Percentiles rank a stretch among this genome's conserved stretches.
Evolutionary conservation across 2,113 vertebrate genomes (phyloP).

Genomic region (Paraplagusia blochii): DNA sequence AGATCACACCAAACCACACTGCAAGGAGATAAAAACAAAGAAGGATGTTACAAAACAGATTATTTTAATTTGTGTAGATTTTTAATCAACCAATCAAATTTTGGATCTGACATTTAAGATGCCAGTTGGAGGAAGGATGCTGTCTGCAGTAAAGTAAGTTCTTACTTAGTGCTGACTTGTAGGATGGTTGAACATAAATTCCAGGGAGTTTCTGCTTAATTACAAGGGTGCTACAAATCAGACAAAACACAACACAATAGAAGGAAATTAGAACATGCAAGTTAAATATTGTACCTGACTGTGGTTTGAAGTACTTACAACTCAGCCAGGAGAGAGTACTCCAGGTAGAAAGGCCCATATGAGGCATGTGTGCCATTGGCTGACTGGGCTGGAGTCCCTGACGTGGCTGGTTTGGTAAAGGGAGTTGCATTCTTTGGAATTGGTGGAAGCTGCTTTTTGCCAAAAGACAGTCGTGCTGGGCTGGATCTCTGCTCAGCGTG

Average conservation of each 20-base stretch:
- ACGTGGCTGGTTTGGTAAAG: constrained; percentile 85
- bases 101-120: too few relatives aligned
- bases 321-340: constrained; percentile 96
- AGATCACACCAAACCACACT: constrained; percentile 99
- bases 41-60: not conserved
- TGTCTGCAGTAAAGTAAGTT: not conserved
- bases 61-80: too few relatives aligned
- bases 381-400: constrained; percentile 78
- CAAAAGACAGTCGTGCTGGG: constrained; percentile 80
- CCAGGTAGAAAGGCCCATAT: constrained; percentile 96
- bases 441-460: constrained; percentile 93
- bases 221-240: constrained; percentile 85
- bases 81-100: too few relatives aligned
- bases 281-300: not conserved
- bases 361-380: constrained; percentile 95
- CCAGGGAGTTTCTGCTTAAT: constrained; percentile 97
- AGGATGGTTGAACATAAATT: constrained; percentile 96
- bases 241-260: constrained; percentile 20
- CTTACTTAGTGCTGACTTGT: constrained; percentile 95
- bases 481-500: constrained; percentile 83
- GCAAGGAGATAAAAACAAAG: not conserved
- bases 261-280: not conserved
- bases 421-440: constrained; percentile 93
- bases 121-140: too few relatives aligned
- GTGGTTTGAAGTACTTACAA: constrained; percentile 81